Base-by-base conservation (phyloP, 2,797 vertebrate species). In the Lycodopsis pacificus region DNA sequence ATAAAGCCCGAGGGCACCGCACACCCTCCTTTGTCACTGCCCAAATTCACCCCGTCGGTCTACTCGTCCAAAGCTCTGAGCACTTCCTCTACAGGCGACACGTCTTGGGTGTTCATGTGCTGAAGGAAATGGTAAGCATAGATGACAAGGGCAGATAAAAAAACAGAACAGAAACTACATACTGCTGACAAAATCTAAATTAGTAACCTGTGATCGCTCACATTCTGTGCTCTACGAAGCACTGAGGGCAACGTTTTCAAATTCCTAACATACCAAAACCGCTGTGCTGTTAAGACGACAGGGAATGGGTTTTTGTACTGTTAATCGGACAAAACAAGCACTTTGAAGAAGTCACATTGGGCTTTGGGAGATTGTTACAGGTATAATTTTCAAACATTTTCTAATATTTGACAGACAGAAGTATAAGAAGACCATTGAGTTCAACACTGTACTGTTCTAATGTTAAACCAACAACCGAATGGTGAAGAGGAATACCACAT, bases 81-180 rank as follows among this genome's bases (percentile, higher is more conserved):
- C 22, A 22, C 66, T 64, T 84, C 69, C 71, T 77, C 71, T 46
- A 22, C 20, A 34, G 17, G 3, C 34, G 30, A 1, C 17, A 20
- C 3, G 36, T 20, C 25, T 4, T 8, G 65, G 40, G 44, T 44
- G 71, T 80, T 56, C 42, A 32, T 57, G 32, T 7, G 64, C 27
- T 30, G 30, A 68, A 76, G 79, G 68, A 84, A 87, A 79, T 4
- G 61, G 38, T 13, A 17, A 17, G 19, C 32, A 1, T 14, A 79
- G 67, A 84, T 44, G 71, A 74, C 53, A 42, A 42, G 32, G 36
- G 58, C 27, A 0, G 65, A 87, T 40, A 80, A 48, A 87, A 77
- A 89, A 76, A 9, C 74, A 82, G 85, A 90, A 92, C 75, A 81
- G 82, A 89, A 86, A 87, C 83, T 32, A 49, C 36, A 62, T 11